Conservation (phyloP, 2,797 vertebrate species). For the Rhincodon typus region DNA sequence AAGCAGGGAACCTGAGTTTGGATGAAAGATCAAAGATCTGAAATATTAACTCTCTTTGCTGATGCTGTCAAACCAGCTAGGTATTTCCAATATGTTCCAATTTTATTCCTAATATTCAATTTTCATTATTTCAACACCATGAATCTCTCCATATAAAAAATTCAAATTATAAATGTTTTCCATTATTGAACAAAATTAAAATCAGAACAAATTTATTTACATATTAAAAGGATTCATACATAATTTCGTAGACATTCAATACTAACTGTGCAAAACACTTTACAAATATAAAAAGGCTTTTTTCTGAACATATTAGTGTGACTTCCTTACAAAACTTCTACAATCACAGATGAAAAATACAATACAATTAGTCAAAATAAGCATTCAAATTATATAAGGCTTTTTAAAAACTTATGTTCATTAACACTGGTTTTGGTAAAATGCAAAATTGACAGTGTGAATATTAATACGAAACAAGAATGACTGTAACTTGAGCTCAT, state of each 20-base stretch:
- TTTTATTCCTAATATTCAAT: neutral
- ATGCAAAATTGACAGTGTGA: neutral
- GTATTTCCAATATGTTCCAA: no score
- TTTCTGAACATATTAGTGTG: neutral
- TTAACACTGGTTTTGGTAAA: slow-evolving; percentile 8
- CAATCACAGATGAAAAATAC: slow-evolving; percentile 31
- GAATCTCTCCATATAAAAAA: neutral
- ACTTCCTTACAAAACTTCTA: slow-evolving; percentile 31
- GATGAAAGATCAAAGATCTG: neutral
- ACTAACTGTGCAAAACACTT: slow-evolving; percentile 34
- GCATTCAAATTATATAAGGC: neutral
- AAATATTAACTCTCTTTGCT: neutral
- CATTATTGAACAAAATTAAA: slow-evolving; percentile 7
- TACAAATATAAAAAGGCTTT: slow-evolving; percentile 37
- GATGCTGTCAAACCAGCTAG: no score
- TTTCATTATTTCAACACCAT: neutral
- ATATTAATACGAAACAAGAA: neutral
- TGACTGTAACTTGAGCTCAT: neutral
- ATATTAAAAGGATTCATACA: slow-evolving; percentile 31
- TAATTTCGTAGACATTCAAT: slow-evolving; percentile 31
- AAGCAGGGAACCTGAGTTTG: neutral
- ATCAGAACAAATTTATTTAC: slow-evolving; percentile 30
- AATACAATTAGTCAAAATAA: slow-evolving; percentile 23
- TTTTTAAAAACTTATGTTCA: neutral
- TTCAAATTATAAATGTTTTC: neutral